phyloP scores from a whole-genome alignment of 2,888 invertebrate species.

The Calameuta idolon region DNA sequence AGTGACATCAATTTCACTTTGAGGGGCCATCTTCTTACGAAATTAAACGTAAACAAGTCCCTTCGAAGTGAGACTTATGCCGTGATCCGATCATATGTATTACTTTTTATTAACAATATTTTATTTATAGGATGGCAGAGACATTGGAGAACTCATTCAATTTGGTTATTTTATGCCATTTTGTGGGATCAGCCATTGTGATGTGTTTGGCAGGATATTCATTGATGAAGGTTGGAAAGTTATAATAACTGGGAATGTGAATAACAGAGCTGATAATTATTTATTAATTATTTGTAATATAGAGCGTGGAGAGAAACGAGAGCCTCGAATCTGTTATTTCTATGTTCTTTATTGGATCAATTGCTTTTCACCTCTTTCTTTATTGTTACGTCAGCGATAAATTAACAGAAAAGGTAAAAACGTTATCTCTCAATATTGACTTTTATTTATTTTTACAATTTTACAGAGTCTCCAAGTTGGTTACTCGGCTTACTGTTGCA shows the following conservation, averaged over 20 bases:
- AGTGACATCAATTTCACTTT: no score
- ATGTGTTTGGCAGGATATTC: background rate
- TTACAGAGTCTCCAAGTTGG: background rate
- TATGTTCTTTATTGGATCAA: background rate
- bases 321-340: background rate
- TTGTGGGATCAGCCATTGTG: background rate
- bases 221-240: background rate
- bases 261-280: background rate
- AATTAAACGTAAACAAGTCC: no score
- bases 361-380: slow-evolving; percentile 2
- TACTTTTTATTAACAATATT: no score
- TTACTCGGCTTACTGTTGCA: background rate
- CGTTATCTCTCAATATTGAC: background rate
- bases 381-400: background rate
- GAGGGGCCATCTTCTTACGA: no score
- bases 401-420: background rate
- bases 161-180: background rate
- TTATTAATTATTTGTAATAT: background rate
- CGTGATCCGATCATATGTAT: no score
- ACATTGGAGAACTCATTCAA: background rate
- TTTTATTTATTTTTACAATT: background rate
- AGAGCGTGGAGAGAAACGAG: background rate
- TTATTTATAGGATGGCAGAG: background rate
- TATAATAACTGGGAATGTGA: background rate
- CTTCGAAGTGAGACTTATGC: no score